phyloP scores from a whole-genome alignment of 2,113 vertebrate species.

The Cyprinodon tularosa region DNA sequence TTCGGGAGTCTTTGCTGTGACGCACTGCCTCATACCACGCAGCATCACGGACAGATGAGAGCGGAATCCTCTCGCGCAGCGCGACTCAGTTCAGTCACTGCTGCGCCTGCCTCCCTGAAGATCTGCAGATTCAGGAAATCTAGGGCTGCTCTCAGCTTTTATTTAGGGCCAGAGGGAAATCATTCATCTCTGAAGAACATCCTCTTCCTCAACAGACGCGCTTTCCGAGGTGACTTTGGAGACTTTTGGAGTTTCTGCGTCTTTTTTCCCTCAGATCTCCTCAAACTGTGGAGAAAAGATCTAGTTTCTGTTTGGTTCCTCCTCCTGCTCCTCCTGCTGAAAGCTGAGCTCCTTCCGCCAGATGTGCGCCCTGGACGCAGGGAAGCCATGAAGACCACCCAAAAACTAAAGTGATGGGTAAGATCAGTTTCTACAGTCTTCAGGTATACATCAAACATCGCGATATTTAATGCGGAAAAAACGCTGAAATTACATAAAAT shows the following conservation, averaged over 20 bases:
- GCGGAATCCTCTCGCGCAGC: slow-evolving; percentile 17
- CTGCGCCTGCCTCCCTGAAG: not conserved
- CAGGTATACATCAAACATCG: too few species aligned
- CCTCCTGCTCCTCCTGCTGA: slow-evolving; percentile 16
- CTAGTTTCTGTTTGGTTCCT: slow-evolving; percentile 4
- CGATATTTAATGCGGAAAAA: too few species aligned
- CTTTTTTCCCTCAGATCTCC: not conserved
- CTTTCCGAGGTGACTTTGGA: slow-evolving; percentile 5
- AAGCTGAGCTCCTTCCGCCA: slow-evolving; percentile 24
- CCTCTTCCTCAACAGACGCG: not conserved
- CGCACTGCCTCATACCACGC: slow-evolving; percentile 35
- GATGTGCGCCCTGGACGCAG: slow-evolving; percentile 22
- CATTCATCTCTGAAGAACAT: not conserved
- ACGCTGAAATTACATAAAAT: too few species aligned
- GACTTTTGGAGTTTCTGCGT: not conserved
- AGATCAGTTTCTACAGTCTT: slow-evolving; percentile 1
- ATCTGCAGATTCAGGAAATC: not conserved
- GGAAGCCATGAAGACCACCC: slow-evolving; percentile 38
- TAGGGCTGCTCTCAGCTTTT: too few species aligned
- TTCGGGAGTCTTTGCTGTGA: slow-evolving; percentile 25
- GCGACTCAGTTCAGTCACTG: not conserved
- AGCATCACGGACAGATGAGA: slow-evolving; percentile 33
- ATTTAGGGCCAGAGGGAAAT: not conserved
- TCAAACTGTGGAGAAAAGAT: slow-evolving; percentile 5
- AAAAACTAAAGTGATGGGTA: slow-evolving; percentile 58